Conservation (phyloP, 2,797 vertebrate genomes). For the Premnoplex brunnescens region DNA sequence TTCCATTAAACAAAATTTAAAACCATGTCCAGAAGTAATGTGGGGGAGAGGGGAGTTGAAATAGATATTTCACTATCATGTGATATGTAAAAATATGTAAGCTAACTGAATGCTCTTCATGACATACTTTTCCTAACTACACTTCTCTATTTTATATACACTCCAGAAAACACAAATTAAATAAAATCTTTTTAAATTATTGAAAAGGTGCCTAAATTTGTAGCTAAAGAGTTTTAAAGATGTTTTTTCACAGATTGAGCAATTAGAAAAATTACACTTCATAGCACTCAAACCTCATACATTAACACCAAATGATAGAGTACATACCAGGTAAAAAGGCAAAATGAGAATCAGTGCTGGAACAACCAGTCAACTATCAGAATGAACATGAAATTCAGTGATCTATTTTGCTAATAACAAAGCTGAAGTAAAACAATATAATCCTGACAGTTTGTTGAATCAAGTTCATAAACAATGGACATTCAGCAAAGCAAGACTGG, state of each 20-base stretch:
- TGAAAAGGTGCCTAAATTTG: slow-evolving; percentile 42
- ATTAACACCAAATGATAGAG: slow-evolving; percentile 33
- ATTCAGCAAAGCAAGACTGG: not conserved
- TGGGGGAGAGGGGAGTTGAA: not conserved
- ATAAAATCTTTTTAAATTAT: not conserved
- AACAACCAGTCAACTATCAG: not conserved
- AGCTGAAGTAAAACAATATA: not conserved
- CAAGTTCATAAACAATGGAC: not conserved
- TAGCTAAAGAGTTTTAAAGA: slow-evolving; percentile 54
- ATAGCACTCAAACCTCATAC: not conserved
- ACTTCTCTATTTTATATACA: not conserved
- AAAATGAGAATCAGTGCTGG: not conserved
- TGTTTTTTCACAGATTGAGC: slow-evolving; percentile 29
- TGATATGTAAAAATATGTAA: not conserved
- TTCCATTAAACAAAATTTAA: not conserved
- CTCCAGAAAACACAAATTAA: slow-evolving; percentile 23
- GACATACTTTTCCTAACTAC: not conserved
- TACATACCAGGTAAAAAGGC: not conserved
- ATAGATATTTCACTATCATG: not conserved
- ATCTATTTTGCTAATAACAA: not conserved
- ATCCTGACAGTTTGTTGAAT: not conserved
- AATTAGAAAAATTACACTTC: slow-evolving; percentile 64
- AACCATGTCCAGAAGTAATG: not conserved
- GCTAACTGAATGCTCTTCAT: not conserved
- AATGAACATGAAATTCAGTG: not conserved